These are phyloP conservation scores for Meriones unguiculatus DNA, from an alignment of 2,113 vertebrate species.

Conservation along the genomic window DNA sequence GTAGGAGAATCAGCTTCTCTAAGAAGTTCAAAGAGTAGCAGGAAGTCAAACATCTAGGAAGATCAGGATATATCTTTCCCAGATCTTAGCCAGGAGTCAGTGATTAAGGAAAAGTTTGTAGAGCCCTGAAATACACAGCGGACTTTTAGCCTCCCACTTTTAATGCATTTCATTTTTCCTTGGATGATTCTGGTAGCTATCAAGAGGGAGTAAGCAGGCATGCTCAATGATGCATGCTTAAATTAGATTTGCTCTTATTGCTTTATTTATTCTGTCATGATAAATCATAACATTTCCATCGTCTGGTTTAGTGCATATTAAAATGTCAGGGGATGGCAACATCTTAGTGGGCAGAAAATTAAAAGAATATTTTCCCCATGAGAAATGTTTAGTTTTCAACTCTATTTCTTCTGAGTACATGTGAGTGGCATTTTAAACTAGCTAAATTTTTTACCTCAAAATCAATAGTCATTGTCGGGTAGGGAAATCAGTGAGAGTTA, in stretches of 20 bases:
- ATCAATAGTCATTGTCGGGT: neutral
- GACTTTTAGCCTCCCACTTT: neutral
- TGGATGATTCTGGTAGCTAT: slow-evolving; percentile 55
- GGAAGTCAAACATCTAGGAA: neutral
- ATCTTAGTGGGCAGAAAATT: slow-evolving; percentile 70
- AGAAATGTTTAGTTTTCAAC: slow-evolving; percentile 57
- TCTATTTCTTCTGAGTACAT: slow-evolving; percentile 14
- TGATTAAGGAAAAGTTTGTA: neutral
- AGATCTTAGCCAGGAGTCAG: neutral
- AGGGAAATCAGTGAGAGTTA: neutral
- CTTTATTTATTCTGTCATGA: slow-evolving; percentile 77
- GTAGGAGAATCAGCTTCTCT: neutral
- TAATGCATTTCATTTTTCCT: slow-evolving; percentile 5
- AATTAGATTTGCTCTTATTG: slow-evolving; percentile 74
- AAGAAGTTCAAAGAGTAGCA: neutral
- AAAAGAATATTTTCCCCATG: slow-evolving; percentile 39
- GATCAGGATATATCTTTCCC: neutral
- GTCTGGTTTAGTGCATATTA: slow-evolving; percentile 67
- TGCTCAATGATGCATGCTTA: slow-evolving; percentile 54
- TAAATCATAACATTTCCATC: slow-evolving; percentile 77
- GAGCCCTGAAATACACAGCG: neutral
- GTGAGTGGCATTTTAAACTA: neutral
- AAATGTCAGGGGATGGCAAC: slow-evolving; percentile 62
- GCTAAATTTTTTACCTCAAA: neutral
- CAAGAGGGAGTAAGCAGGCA: slow-evolving; percentile 43